phyloP scores from a whole-genome alignment of 2,113 vertebrate genomes.

The Clarias gariepinus region DNA sequence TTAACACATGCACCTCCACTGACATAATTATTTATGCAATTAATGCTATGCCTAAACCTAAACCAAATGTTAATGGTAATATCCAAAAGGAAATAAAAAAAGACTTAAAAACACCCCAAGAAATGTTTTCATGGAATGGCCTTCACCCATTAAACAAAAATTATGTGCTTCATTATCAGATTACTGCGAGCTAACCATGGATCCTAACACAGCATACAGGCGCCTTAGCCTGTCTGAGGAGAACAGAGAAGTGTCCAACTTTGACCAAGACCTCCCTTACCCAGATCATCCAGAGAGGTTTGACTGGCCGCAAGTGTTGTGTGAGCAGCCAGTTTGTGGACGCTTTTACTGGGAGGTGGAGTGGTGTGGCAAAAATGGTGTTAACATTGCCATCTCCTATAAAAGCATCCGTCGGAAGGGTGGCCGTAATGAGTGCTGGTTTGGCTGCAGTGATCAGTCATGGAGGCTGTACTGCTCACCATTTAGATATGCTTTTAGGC shows the following conservation, averaged over 20 bases:
- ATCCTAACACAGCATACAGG: constrained; percentile 42
- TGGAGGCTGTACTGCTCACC: constrained; percentile 48
- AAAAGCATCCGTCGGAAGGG: constrained; percentile 26
- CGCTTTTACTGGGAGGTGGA: constrained; percentile 50
- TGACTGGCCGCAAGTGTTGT: constrained; percentile 43
- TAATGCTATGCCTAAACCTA: not conserved
- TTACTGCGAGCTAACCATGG: constrained; percentile 37
- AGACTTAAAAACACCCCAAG: no score
- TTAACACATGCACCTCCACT: not conserved
- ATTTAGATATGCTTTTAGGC: constrained; percentile 31
- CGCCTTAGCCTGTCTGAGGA: constrained; percentile 19
- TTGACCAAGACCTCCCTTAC: constrained; percentile 31
- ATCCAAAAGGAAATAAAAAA: not conserved
- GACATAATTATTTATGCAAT: not conserved
- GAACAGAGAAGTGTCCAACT: constrained; percentile 26
- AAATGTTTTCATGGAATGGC: no score
- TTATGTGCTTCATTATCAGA: not conserved
- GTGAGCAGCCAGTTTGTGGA: constrained; percentile 28
- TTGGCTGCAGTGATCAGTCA: constrained; percentile 43
- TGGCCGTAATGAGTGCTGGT: constrained; percentile 1
- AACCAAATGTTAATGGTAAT: not conserved
- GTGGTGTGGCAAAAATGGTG: constrained; percentile 27
- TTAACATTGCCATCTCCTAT: constrained; percentile 38
- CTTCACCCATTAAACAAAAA: not conserved
- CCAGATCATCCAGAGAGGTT: constrained; percentile 40